Conservation (phyloP, 1,140 invertebrate species). For the Bacillus rossius region DNA sequence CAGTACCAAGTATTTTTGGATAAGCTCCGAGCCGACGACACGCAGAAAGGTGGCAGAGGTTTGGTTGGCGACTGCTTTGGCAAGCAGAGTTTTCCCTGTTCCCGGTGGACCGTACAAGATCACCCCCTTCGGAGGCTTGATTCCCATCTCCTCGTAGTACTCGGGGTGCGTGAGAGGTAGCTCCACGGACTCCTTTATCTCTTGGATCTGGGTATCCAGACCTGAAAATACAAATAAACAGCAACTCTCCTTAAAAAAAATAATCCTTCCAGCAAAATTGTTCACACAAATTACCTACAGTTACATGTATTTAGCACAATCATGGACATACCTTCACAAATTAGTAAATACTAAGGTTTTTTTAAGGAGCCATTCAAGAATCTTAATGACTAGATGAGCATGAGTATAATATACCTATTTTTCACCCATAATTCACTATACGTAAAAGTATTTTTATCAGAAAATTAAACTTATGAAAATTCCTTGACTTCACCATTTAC, state of each 20-base stretch:
- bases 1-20: slow-evolving; percentile 93
- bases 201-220: slow-evolving; percentile 99
- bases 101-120: slow-evolving; percentile 98
- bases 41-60: slow-evolving; percentile 98
- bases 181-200: slow-evolving; percentile 99
- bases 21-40: slow-evolving; percentile 98
- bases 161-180: slow-evolving; percentile 98
- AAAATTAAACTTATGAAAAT: no score
- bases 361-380: no score
- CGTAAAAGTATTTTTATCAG: no score
- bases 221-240: slow-evolving; percentile 42
- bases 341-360: no score
- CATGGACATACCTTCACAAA: no score
- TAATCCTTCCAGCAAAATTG: no score
- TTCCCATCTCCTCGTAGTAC: slow-evolving; percentile 99
- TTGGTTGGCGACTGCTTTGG: slow-evolving; percentile 99
- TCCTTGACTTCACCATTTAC: no score
- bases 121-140: slow-evolving; percentile 98
- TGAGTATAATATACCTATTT: no score
- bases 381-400: no score
- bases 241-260: neutral
- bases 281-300: no score
- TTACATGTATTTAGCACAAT: no score
- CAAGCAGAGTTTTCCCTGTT: slow-evolving; percentile 96
- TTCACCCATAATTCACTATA: no score